Evolutionary conservation across 2,888 invertebrate genomes (phyloP), one percentile per base, ranked within the genome.

Genomic region (Hirudinaria manillensis): DNA sequence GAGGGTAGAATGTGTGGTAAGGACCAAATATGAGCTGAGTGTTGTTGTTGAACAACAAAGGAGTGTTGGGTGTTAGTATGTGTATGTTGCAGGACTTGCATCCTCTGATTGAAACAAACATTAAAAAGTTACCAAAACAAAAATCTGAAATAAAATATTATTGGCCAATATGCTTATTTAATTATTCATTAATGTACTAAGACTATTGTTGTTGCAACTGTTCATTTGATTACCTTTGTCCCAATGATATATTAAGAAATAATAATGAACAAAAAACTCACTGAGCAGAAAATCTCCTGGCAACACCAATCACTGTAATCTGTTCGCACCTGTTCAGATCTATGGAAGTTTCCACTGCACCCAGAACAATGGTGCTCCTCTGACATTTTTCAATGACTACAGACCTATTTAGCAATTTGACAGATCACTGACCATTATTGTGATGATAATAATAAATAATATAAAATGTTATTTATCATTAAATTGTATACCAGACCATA

Each of bases 381-480:
- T 84, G 82, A 79, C 86, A 86, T 78, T 85, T 85, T 79, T 85
- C 85, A 70, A 85, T 81, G 13, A 83, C 84, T 53, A 84, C 84
- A 24, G 84, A 83, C 75, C 85, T 84, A 77, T 45, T n/a, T n/a
- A n/a, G n/a, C n/a, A n/a, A n/a, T n/a, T n/a, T n/a, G n/a, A n/a
- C 77, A 32, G 38, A 24, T 55, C 24, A 29, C 27, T 65, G 13
- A n/a, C 10, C n/a, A 61, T 61, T n/a, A 16, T 61, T 19, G 19
- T 61, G 7, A 61, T 27, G 1, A 61, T 61, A 61, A 10, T 61
- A n/a, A 61, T 61, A 24, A 61, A 16, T 16, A 45, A 45, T 16
- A 45, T 45, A 45, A 45, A 10, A 36, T 3, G 45, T 45, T 45
- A 45, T 45, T 45, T 16, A 45, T 36, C 36, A 36, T 36, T 3